Percentiles rank a stretch among this genome's conserved stretches.
phyloP scores from a whole-genome alignment of 2,888 invertebrate species.

The Brassicogethes aeneus region DNA sequence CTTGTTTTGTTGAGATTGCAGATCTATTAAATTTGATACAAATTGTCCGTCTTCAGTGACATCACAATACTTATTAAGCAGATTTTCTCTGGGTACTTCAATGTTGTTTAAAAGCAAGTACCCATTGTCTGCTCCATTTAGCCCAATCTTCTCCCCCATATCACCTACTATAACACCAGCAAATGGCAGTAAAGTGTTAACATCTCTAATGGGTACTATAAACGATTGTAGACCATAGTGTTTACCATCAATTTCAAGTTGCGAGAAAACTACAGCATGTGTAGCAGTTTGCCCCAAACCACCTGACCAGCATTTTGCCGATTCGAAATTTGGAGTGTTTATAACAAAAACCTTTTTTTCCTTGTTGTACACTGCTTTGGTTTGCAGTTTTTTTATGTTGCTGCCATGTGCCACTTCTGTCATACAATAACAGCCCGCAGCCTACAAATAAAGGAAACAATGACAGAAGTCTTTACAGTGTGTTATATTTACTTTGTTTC shows the following conservation, averaged over 20 bases:
- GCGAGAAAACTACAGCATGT: conserved; percentile 81
- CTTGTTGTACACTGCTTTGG: conserved; percentile 72
- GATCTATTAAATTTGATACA: conserved; percentile 68
- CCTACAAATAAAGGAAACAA: conserved; percentile 30
- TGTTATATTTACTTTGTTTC: no score
- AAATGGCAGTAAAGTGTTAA: conserved; percentile 57
- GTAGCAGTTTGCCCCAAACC: conserved; percentile 73
- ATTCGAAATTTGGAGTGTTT: conserved; percentile 67
- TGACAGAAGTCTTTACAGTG: no score
- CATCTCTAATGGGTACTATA: conserved; percentile 76
- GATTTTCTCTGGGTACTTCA: conserved; percentile 65
- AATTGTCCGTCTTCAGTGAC: conserved; percentile 80
- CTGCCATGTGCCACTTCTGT: conserved; percentile 90
- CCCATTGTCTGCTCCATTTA: conserved; percentile 94
- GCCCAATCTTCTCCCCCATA: conserved; percentile 84
- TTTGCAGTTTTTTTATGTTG: conserved; percentile 80
- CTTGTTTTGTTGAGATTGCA: conserved; percentile 75
- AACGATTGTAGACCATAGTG: conserved; percentile 85
- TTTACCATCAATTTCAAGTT: conserved; percentile 66
- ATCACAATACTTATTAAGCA: conserved; percentile 80
- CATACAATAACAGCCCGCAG: conserved; percentile 68
- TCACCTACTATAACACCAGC: conserved; percentile 84
- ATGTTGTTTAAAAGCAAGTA: conserved; percentile 71
- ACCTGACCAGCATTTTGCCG: conserved; percentile 80
- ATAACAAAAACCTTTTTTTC: conserved; percentile 63